Evolutionary conservation across 2,888 invertebrate species (phyloP).

Genomic region (Sisyra nigra): DNA sequence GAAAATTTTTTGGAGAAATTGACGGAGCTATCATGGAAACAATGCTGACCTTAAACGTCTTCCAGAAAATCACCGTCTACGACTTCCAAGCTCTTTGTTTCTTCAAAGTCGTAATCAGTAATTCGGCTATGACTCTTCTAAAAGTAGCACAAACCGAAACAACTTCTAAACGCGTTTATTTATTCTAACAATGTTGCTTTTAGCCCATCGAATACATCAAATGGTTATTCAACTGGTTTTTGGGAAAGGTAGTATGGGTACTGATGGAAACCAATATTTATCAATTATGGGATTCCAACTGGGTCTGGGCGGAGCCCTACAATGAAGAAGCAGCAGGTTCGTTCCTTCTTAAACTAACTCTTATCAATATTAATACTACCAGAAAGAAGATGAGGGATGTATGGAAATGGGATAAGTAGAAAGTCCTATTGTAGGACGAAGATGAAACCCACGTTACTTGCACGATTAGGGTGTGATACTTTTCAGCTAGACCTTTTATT

Average conservation of each 20-base stretch:
- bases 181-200: slow-evolving; percentile 13
- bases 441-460: too few species aligned
- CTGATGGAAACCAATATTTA: slow-evolving; percentile 19
- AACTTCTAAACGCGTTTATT: too few species aligned
- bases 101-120: slow-evolving; percentile 23
- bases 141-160: too few species aligned
- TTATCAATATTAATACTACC: too few species aligned
- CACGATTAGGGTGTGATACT: too few species aligned
- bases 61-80: slow-evolving; percentile 57
- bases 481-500: too few species aligned
- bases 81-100: slow-evolving; percentile 75
- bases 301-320: slow-evolving; percentile 11
- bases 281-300: slow-evolving; percentile 16
- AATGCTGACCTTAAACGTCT: slow-evolving; percentile 55
- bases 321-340: neutral
- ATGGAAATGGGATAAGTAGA: too few species aligned
- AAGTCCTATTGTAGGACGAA: too few species aligned
- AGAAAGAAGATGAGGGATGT: too few species aligned
- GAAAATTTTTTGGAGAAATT: slow-evolving; percentile 73
- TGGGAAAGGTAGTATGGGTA: slow-evolving; percentile 24
- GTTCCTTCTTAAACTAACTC: too few species aligned
- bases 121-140: slow-evolving; percentile 22
- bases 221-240: slow-evolving; percentile 28
- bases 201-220: slow-evolving; percentile 28
- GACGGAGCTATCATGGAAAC: slow-evolving; percentile 62